Percentiles rank a stretch among this genome's conserved stretches.
Evolutionary conservation across 2,113 vertebrate genomes (phyloP).

Genomic region (Aegithalos caudatus): DNA sequence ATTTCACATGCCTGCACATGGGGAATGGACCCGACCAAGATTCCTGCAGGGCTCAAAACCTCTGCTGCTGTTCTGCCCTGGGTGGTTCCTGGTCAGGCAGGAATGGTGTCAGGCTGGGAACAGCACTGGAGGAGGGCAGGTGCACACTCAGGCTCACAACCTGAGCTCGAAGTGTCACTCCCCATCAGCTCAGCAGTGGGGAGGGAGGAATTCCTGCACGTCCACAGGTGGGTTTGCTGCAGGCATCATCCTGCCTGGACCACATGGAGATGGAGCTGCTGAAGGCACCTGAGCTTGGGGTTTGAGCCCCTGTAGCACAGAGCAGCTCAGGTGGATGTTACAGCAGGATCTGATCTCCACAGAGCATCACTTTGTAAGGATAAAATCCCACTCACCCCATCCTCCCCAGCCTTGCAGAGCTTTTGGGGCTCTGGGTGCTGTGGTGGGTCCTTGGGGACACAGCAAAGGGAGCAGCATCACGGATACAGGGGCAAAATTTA

Average conservation of each 20-base stretch:
- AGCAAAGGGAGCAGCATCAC: background rate
- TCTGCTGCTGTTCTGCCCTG: rapidly evolving
- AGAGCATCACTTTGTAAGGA: background rate
- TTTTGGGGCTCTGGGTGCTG: background rate
- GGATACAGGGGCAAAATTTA: background rate
- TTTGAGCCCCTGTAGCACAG: background rate
- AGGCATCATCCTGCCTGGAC: background rate
- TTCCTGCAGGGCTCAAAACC: conserved; percentile 12
- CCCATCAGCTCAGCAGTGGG: background rate
- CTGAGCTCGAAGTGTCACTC: background rate
- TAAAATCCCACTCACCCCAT: background rate
- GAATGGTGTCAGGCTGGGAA: background rate
- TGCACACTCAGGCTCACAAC: background rate
- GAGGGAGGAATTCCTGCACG: background rate
- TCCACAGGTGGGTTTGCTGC: rapidly evolving
- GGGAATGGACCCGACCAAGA: background rate
- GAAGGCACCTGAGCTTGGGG: background rate
- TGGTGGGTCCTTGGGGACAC: background rate
- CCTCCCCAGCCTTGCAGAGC: rapidly evolving
- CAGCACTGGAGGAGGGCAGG: background rate
- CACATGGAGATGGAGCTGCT: background rate
- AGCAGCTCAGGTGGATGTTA: background rate
- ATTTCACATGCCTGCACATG: background rate
- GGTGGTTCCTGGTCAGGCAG: rapidly evolving
- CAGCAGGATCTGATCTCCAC: background rate